phyloP scores from a whole-genome alignment of 35 echinoderm and acorn worm genomes.

The Holothuria glaberrima region DNA sequence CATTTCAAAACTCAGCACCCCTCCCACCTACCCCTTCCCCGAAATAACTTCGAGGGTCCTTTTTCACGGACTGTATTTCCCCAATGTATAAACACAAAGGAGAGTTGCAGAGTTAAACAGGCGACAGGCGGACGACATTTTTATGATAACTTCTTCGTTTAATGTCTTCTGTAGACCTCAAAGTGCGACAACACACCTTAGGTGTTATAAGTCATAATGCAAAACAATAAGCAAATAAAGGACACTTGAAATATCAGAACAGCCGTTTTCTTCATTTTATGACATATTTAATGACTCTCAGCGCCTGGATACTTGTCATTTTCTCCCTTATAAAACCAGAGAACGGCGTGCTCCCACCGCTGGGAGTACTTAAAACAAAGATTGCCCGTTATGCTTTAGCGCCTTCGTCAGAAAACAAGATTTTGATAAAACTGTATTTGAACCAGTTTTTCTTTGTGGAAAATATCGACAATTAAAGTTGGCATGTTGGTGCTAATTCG shows the following conservation, averaged over 20 bases:
- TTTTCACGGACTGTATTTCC: not conserved
- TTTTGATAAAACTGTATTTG: no score
- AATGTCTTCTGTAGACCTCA: constrained; percentile 38
- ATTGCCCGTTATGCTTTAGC: constrained; percentile 20
- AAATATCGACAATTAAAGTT: no score
- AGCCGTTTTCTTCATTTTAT: constrained; percentile 56
- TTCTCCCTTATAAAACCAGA: not conserved
- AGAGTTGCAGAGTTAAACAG: not conserved
- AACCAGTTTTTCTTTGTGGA: no score
- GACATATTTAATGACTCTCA: constrained; percentile 59
- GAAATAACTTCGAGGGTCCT: no score
- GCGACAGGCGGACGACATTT: constrained; percentile 30
- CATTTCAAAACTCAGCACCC: no score
- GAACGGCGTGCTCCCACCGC: constrained; percentile 10
- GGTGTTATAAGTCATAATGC: constrained; percentile 35
- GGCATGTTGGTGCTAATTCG: no score
- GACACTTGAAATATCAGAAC: constrained; percentile 59
- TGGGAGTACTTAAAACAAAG: constrained; percentile 44
- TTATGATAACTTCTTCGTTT: constrained; percentile 15
- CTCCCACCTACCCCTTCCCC: not conserved
- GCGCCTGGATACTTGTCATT: no score
- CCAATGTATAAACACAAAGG: constrained; percentile 2
- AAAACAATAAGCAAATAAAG: not conserved
- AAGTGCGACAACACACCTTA: constrained; percentile 28
- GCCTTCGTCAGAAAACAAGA: not conserved